Evolutionary conservation across 2,113 vertebrate species (phyloP).

Genomic region (Verasper variegatus): DNA sequence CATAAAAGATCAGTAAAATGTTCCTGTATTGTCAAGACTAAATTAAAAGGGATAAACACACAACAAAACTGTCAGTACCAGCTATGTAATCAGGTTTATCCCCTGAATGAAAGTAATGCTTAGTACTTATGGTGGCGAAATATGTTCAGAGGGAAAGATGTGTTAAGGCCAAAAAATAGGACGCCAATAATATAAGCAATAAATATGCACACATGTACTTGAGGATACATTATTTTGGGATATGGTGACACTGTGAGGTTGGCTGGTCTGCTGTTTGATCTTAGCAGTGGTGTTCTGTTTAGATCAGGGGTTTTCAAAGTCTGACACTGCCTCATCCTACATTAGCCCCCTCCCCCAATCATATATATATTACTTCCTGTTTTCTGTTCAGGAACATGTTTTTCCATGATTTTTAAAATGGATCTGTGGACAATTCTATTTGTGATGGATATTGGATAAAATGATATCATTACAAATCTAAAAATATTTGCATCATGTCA

Average conservation of each 20-base stretch:
- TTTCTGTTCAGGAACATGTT: no score
- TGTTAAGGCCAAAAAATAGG: neutral
- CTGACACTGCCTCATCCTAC: neutral
- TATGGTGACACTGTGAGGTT: neutral
- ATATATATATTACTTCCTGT: no score
- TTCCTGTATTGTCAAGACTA: neutral
- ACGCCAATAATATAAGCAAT: neutral
- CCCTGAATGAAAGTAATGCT: neutral
- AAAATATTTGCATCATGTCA: no score
- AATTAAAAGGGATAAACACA: neutral
- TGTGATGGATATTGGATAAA: no score
- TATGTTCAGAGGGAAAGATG: neutral
- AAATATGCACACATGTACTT: neutral
- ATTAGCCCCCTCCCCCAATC: neutral
- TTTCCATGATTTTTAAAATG: no score
- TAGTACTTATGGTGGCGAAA: neutral
- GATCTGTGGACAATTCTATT: no score
- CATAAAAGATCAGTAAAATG: no score
- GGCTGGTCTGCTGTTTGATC: conserved; percentile 7
- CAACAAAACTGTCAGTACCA: no score
- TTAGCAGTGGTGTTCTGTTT: conserved; percentile 16
- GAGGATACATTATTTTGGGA: neutral
- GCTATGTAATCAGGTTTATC: neutral
- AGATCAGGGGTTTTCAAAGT: conserved; percentile 12
- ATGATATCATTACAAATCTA: no score